Percentiles rank a stretch among this genome's conserved stretches.
phyloP scores from a whole-genome alignment of 2,113 vertebrate species.

The Tachycineta bicolor region DNA sequence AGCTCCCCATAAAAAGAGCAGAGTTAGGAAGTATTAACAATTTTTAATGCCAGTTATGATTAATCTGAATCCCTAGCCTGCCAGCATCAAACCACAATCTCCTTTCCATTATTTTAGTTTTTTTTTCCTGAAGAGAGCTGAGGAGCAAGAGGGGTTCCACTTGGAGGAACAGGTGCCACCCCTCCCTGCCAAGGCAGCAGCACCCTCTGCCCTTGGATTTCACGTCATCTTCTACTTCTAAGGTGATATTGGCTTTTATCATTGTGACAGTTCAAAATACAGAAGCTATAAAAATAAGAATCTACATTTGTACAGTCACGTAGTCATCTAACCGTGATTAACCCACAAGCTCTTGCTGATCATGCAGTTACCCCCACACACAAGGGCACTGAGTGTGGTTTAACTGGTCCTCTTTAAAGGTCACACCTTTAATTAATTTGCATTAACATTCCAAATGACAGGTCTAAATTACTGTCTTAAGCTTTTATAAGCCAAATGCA shows the following conservation, averaged over 20 bases:
- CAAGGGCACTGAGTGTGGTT: background rate
- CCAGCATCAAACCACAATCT: background rate
- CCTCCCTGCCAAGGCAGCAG: background rate
- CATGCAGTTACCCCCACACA: background rate
- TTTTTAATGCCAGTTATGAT: background rate
- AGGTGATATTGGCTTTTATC: background rate
- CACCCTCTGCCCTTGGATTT: background rate
- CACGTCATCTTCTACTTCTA: background rate
- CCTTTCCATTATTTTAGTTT: background rate
- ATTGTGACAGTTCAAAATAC: background rate
- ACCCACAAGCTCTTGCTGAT: background rate
- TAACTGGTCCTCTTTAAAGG: background rate
- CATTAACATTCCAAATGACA: background rate
- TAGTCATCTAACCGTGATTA: background rate
- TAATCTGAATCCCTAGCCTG: background rate
- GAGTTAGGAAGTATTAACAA: background rate
- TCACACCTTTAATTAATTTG: background rate
- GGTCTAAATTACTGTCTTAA: background rate
- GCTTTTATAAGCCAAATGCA: background rate
- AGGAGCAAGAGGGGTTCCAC: background rate
- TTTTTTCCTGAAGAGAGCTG: background rate
- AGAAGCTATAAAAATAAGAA: background rate
- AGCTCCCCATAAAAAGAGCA: background rate
- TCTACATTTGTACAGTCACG: background rate
- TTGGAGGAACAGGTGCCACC: background rate